Evolutionary conservation across 2,797 vertebrate species (phyloP), one percentile per base, ranked within the genome.

Genomic region (Manis crassicaudata): DNA sequence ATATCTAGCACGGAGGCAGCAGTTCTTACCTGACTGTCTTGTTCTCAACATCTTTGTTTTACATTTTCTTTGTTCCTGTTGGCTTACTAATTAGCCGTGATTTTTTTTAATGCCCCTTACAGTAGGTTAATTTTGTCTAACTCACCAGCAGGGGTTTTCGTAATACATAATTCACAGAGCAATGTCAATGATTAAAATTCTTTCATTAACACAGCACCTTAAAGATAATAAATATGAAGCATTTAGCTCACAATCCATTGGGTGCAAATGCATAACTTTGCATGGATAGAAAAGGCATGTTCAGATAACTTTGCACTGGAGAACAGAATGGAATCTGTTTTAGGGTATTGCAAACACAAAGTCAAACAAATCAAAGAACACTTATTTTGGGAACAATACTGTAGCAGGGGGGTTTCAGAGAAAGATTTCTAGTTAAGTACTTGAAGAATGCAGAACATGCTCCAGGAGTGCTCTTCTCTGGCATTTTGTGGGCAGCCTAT

Each of bases 81-180:
- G 97, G 96, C 96, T 98, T 98, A 98, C 98, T 99, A 98, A 99
- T 99, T 99, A 98, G 98, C 98, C 98, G 96, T 98, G 98, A 95
- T 97, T 98, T 98, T 98, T 98, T 98, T 98, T 98, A 98, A 98
- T 98, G 98, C 98, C 98, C 98, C 98, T 97, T 98, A 98, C 97
- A 97, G 97, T 98, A 98, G 98, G 98, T 98, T 98, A 98, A 99
- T 99, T 98, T 98, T 98, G 98, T 98, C 98, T 98, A 98, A 98
- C 98, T 98, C 98, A 98, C 98, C 98, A 99, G 98, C 98, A 98
- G 98, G 98, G 98, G 98, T 98, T 98, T 98, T 97, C 98, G 98
- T 98, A 98, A 98, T 98, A 98, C 97, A 98, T 98, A 98, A 99
- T 98, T 99, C 98, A 98, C 98, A 97, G 98, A 98, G 98, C 97